A percentile compares a stretch with the other conserved stretches of the same genome.
phyloP scores from a whole-genome alignment of 2,888 invertebrate genomes.

The Lordiphosa fenestrarum region DNA sequence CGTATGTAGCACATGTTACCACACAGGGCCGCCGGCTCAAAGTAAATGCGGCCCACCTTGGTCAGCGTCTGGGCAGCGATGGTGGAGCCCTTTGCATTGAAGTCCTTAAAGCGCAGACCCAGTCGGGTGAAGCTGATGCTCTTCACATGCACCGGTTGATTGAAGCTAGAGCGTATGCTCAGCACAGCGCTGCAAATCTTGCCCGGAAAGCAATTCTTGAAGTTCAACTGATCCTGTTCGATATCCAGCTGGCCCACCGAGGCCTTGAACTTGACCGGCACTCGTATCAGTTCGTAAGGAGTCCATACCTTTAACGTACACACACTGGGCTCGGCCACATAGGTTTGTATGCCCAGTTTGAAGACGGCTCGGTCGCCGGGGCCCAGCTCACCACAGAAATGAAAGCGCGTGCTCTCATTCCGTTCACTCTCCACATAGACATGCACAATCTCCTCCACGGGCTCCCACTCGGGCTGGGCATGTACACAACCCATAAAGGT shows the following conservation, averaged over 20 bases:
- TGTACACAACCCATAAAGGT: constrained; percentile 83
- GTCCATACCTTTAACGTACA: constrained; percentile 88
- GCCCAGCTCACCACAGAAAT: constrained; percentile 62
- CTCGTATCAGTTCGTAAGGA: constrained; percentile 85
- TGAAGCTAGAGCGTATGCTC: constrained; percentile 90
- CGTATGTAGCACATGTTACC: constrained; percentile 77
- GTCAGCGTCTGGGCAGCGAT: constrained; percentile 82
- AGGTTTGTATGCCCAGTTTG: constrained; percentile 85
- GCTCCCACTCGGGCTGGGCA: too few species aligned
- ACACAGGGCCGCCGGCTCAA: constrained; percentile 88
- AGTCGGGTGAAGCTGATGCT: constrained; percentile 83
- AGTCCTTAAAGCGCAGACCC: constrained; percentile 83
- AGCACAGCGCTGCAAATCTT: constrained; percentile 89
- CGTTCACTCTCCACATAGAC: not conserved
- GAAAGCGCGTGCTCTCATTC: constrained; percentile 47
- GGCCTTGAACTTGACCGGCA: constrained; percentile 88
- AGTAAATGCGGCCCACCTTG: constrained; percentile 84
- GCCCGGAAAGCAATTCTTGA: constrained; percentile 91
- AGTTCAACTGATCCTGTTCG: constrained; percentile 85
- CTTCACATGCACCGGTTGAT: constrained; percentile 88
- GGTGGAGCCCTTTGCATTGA: constrained; percentile 77
- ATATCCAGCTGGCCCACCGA: constrained; percentile 87
- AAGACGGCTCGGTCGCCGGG: constrained; percentile 81
- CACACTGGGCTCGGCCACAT: constrained; percentile 83
- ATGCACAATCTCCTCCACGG: not conserved